Percentiles rank a stretch among this genome's conserved stretches.
Evolutionary conservation across 2,888 invertebrate genomes (phyloP).

Genomic region (Melieria picta): DNA sequence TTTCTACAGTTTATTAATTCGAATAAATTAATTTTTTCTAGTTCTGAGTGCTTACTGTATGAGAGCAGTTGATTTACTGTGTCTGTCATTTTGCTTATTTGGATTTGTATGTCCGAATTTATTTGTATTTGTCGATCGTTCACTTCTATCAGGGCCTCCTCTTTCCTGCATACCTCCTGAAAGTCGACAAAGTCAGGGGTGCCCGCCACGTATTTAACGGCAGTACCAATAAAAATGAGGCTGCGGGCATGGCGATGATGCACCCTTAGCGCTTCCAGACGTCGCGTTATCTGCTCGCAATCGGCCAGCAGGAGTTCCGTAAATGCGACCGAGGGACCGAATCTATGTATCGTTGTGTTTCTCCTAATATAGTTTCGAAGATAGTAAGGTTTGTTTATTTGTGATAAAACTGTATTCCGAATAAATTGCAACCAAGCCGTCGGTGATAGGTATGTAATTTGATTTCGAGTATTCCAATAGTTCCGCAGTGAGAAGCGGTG

Average conservation of each 20-base stretch:
- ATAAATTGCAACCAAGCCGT: too few species aligned
- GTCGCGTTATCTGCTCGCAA: not conserved
- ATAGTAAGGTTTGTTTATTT: too few species aligned
- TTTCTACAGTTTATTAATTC: not conserved
- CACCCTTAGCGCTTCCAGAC: not conserved
- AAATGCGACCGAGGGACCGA: not conserved
- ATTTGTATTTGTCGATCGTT: conserved; percentile 24
- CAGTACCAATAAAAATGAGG: conserved; percentile 8
- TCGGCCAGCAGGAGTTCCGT: not conserved
- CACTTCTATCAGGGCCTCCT: conserved; percentile 15
- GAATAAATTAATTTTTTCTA: not conserved
- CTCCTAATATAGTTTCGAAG: not conserved
- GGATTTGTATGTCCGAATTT: conserved; percentile 21
- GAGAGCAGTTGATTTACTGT: conserved; percentile 7
- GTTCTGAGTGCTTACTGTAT: not conserved
- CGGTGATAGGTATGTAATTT: too few species aligned
- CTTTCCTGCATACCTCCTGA: not conserved
- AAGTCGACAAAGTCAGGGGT: conserved; percentile 25
- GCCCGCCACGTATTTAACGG: conserved; percentile 20
- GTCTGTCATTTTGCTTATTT: conserved; percentile 23
- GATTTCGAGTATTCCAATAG: too few species aligned
- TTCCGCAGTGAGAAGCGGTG: too few species aligned
- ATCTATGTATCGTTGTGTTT: not conserved
- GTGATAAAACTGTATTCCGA: too few species aligned
- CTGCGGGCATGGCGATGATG: not conserved